Percentiles rank a stretch among this genome's conserved stretches.
phyloP scores from a whole-genome alignment of 2,888 invertebrate genomes.

The Meteorus colon region DNA sequence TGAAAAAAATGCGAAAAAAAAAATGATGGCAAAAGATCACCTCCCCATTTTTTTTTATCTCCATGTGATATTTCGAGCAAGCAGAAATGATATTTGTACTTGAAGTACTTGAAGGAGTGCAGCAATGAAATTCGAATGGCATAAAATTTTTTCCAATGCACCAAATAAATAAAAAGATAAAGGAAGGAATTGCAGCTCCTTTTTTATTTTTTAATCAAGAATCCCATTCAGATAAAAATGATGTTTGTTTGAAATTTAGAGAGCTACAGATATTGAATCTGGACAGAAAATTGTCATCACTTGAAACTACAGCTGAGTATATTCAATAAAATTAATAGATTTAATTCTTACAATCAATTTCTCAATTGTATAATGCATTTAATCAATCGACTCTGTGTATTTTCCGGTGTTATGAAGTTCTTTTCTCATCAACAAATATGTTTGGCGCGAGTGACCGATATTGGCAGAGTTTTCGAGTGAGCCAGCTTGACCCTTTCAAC shows the following conservation, averaged over 20 bases:
- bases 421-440: slow-evolving; percentile 18
- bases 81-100: not conserved
- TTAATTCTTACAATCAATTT: not conserved
- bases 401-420: slow-evolving; percentile 24
- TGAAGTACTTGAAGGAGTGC: not conserved
- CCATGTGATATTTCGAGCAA: not conserved
- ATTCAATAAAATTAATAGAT: not conserved
- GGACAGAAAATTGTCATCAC: not conserved
- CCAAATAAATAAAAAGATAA: too few relatives aligned
- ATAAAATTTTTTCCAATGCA: not conserved
- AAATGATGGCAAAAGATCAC: not conserved
- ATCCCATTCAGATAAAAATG: too few relatives aligned
- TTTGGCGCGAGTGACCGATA: slow-evolving; percentile 28
- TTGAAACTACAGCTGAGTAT: not conserved
- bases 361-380: slow-evolving; percentile 6
- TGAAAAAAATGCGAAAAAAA: not conserved
- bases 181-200: too few relatives aligned
- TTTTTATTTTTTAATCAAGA: too few relatives aligned
- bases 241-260: too few relatives aligned
- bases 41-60: not conserved
- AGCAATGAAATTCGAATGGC: not conserved
- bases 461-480: slow-evolving; percentile 34
- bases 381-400: slow-evolving; percentile 25
- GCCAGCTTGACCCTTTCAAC: slow-evolving; percentile 31
- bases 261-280: too few relatives aligned